A percentile compares a stretch with the other conserved stretches of the same genome.
phyloP scores from a whole-genome alignment of 2,888 invertebrate genomes.

The Elysia crispata region DNA sequence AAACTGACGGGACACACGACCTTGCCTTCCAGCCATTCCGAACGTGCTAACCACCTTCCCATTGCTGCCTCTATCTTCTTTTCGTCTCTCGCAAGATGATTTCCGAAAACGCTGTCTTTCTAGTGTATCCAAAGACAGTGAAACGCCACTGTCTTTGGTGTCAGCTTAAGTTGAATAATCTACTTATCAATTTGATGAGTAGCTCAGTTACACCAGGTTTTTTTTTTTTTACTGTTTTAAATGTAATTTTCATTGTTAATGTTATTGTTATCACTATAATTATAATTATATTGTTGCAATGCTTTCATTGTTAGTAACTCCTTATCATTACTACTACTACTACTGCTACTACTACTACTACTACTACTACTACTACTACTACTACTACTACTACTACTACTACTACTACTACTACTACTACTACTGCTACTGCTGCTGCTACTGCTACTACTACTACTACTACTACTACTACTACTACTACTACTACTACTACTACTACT shows the following conservation, averaged over 20 bases:
- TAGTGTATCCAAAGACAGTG: no score
- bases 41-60: neutral
- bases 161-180: no score
- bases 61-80: no score
- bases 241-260: neutral
- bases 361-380: neutral
- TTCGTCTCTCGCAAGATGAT: no score
- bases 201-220: no score
- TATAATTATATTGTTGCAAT: neutral
- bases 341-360: constrained; percentile 12
- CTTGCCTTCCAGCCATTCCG: neutral
- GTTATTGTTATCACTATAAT: neutral
- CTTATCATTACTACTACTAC: constrained; percentile 12
- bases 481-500: constrained; percentile 34
- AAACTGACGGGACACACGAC: no score
- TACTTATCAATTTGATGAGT: no score
- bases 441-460: constrained; percentile 18
- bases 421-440: constrained; percentile 1
- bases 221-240: no score
- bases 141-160: no score
- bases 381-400: constrained; percentile 33
- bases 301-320: neutral
- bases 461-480: constrained; percentile 34
- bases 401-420: constrained; percentile 11
- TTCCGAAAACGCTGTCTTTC: no score